Conservation (phyloP, 2,797 vertebrate genomes). For the Leptodactylus fallax region DNA sequence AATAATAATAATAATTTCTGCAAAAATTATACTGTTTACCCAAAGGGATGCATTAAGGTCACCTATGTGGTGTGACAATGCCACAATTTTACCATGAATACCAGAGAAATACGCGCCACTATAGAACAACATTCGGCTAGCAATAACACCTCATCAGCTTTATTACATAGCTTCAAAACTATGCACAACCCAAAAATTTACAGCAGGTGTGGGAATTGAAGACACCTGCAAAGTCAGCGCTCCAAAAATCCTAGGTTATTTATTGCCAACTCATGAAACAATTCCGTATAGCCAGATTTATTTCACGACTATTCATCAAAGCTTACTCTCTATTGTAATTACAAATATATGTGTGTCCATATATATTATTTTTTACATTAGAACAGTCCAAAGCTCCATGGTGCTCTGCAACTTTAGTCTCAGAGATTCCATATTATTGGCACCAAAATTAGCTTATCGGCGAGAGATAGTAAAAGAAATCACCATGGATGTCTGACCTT, state of each 20-base stretch:
- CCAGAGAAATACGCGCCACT: background rate
- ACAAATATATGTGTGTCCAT: no score
- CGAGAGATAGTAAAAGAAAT: background rate
- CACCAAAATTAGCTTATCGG: background rate
- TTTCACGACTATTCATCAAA: background rate
- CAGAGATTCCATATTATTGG: background rate
- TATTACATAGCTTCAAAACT: background rate
- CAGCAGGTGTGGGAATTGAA: background rate
- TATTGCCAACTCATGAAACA: background rate
- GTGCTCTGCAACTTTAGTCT: background rate
- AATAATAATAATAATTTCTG: no score
- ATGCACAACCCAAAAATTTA: background rate
- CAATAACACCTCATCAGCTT: background rate
- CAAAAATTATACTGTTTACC: no score
- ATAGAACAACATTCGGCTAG: background rate
- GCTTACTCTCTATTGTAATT: background rate
- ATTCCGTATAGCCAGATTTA: background rate
- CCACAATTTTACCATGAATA: background rate
- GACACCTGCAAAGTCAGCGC: background rate
- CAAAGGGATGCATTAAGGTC: no score
- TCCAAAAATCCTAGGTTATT: background rate
- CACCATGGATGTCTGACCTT: background rate
- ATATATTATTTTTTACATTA: background rate
- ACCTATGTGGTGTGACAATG: background rate
- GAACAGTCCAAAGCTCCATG: background rate